Conservation (phyloP, 1,140 invertebrate genomes). For the Holotrichia oblita region DNA sequence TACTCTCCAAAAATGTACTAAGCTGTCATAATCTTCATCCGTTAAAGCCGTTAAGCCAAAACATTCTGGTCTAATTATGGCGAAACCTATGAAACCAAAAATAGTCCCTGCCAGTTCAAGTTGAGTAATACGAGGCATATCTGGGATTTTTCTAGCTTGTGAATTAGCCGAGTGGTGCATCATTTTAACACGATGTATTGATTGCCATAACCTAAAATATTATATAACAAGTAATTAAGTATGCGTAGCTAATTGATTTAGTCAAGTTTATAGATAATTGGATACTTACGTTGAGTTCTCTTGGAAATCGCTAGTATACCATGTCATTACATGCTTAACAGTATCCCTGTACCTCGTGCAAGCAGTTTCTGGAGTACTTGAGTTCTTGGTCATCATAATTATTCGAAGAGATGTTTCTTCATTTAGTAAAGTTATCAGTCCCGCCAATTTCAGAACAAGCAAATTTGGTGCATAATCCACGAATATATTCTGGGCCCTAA, state of each 20-base stretch:
- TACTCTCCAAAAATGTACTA: constrained; percentile 38
- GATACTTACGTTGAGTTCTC: background rate
- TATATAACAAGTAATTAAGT: no score
- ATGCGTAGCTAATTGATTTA: background rate
- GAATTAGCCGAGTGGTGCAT: background rate
- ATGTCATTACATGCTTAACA: background rate
- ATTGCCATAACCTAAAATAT: background rate
- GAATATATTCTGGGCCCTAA: background rate
- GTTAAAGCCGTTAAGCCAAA: background rate
- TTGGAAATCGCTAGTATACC: constrained; percentile 12
- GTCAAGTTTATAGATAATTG: background rate
- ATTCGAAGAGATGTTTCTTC: background rate
- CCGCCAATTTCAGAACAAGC: background rate
- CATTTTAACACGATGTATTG: background rate
- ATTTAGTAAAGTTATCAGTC: background rate
- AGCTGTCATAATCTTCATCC: constrained; percentile 3
- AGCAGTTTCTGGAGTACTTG: background rate
- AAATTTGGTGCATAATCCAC: background rate
- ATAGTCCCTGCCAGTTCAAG: background rate
- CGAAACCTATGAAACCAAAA: constrained; percentile 3
- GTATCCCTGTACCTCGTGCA: background rate
- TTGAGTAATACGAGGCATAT: background rate
- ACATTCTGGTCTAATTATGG: background rate
- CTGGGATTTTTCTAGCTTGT: background rate
- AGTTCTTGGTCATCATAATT: background rate